Evolutionary conservation across 1,140 invertebrate species (phyloP), one percentile per base, ranked within the genome.

Genomic region (Lepidurus arcticus): DNA sequence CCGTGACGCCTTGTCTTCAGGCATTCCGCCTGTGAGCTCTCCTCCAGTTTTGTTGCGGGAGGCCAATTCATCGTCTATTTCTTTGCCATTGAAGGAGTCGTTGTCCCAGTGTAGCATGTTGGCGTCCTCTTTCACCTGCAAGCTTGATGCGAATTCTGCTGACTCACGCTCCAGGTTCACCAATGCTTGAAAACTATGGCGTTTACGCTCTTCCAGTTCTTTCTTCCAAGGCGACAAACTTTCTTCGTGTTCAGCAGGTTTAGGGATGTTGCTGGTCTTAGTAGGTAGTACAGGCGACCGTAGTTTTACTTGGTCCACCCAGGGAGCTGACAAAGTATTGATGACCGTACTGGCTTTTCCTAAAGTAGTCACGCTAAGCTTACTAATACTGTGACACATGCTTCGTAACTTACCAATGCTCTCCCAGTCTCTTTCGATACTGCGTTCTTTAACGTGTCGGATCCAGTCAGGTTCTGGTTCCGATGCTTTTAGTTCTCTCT

Each of bases 1-100:
- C n/a, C n/a, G 45, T 10, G 78, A 45, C 24, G 78, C 78, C 11
- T 78, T 78, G 44, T 78, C 78, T 44, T 78, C 73, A 11, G 78
- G 78, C 78, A 78, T 78, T 43, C 78, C 76, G 5, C 47, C 45
- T 10, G 76, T 78, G 3, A 78, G 42, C 1, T 47, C 11, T 0
- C 53, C 26, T 24, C 53, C 53, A 21, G 16, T 65, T 65, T 65
- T 65, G 16, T 9, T 21, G 16, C 21, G 16, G 16, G n/a, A 7
- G 53, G 8, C 8, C 8, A 65, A 21, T 7, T 65, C 53, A 16
- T 65, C 53, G 34, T 34, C 34, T 34, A 4, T 34, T 65, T 65
- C 53, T 65, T 65, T 13, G 53, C 16, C 16, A 13, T 21, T 65
- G 9, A 47, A 47, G 47, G 47, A 11, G 13, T 13, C 13, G 13